Base-by-base conservation (phyloP, 2,113 vertebrate species). In the Cheirogaleus medius region DNA sequence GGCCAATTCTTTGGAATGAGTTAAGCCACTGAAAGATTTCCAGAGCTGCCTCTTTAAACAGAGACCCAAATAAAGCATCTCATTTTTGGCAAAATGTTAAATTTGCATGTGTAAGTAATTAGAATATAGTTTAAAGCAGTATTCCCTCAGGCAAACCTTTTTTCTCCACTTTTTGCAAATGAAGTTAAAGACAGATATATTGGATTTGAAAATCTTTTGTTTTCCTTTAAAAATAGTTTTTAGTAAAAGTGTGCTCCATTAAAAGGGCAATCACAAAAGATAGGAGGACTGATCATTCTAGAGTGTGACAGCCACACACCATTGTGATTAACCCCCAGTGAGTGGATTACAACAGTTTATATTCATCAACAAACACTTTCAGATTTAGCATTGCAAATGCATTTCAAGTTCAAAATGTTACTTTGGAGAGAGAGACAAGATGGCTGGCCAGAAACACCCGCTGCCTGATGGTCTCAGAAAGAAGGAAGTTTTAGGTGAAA, bases 31-130 rank as follows among this genome's bases (percentile, higher is more conserved):
- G n/a, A 54, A 66, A 86, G 77, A 64, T 29, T 74, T 93, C 77
- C 56, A 92, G 83, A 93, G 25, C 3, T 71, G 3, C 14, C 32
- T 86, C 37, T 77, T 84, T 95, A 68, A 93, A 37, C n/a, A 94
- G 81, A 92, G 25, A 78, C 60, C 54, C 52, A 84, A 47, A 83
- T 44, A 87, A 94, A 56, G 64, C 64, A 49, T 56, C 58, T 37
- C 32, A 58, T 52, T 37, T 32, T 94, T 76, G 58, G 58, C 34
- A 34, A 54, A 37, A 21, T 91, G 42, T 91, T 86, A 56, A 37
- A 88, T 91, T 91, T 95, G 52, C 93, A 93, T 58, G 23, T 88
- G 95, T 69, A 83, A 95, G 84, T 74, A 88, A 94, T 94, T 92
- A 96, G 39, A 74, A 14, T 81, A 37, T 77, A 87, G 52, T 94